Base-by-base conservation (phyloP, 37 sponge, comb jelly and placozoan genomes). In the Cliona cf. orientalis region DNA sequence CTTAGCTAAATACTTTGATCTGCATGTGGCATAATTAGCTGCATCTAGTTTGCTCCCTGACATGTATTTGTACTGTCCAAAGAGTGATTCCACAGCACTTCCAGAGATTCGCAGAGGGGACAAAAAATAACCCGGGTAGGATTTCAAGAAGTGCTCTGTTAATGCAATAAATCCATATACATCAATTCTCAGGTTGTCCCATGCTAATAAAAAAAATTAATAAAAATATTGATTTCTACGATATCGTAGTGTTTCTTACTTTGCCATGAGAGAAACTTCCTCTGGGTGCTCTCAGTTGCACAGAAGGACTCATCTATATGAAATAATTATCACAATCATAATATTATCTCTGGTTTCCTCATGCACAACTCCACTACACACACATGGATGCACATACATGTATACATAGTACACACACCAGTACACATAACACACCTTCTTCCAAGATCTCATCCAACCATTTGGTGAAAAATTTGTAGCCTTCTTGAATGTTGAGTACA, bases 61-160 rank as follows among this genome's bases (percentile, higher is more conserved):
- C 4, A 37, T 5, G 33, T 21, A 60, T 53, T 78, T 78, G 2
- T 28, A 22, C 55, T 78, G 79, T 4, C 35, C 4, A 28, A 78
- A 78, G 9, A 78, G 22, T 5, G 79, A 66, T 44, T 78, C 79
- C 29, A 78, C 68, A 42, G 79, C 79, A 66, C 68, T 66, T 9
- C 79, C 79, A 61, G 44, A 42, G 34, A 78, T 26, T 42, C 79
- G 34, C 28, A 17, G 17, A 3, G 42, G 6, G 68, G n/a, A 11
- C 55, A 49, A 49, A 49, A 19, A 49, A 45, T 64, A 65, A 11
- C 55, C 66, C 3, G 66, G 66, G 55, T 78, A 32, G 32, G 31
- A 5, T 11, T 5, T 14, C 2, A 65, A 28, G 41, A 78, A 78
- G 29, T 78, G 68, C 3, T 33, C 22, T 29, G 63, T 59, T 22